Percentiles rank a stretch among this genome's conserved stretches.
Evolutionary conservation across 2,113 vertebrate species (phyloP).

Genomic region (Echinops telfairi): DNA sequence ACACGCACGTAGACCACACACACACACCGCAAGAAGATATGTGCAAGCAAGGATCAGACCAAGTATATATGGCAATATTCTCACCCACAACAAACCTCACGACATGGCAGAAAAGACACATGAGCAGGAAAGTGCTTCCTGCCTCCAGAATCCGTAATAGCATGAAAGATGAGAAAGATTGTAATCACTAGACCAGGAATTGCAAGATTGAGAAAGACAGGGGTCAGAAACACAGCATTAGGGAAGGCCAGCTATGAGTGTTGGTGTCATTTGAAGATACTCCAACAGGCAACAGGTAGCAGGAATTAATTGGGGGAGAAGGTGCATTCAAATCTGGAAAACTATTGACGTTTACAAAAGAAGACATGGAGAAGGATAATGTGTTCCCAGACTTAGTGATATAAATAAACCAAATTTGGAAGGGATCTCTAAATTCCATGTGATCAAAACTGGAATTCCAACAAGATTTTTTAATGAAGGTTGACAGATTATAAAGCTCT

Average conservation of each 20-base stretch:
- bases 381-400: constrained; percentile 5
- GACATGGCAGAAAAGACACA: neutral
- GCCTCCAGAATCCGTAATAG: constrained; percentile 4
- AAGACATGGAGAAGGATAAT: neutral
- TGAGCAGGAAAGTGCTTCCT: constrained; percentile 10
- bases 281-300: neutral
- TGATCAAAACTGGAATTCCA: neutral
- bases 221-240: neutral
- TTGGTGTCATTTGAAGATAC: neutral
- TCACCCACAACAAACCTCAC: neutral
- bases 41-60: neutral
- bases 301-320: neutral
- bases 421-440: neutral
- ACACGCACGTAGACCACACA: neutral
- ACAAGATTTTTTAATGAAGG: neutral
- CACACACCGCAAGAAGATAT: neutral
- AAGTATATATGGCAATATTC: neutral
- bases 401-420: neutral
- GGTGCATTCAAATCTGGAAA: neutral
- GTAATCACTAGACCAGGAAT: neutral
- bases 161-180: neutral
- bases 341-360: neutral
- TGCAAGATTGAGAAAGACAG: neutral
- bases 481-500: neutral
- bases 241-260: neutral